phyloP scores from a whole-genome alignment of 2,797 vertebrate genomes.

The Scomberomorus guttatus region DNA sequence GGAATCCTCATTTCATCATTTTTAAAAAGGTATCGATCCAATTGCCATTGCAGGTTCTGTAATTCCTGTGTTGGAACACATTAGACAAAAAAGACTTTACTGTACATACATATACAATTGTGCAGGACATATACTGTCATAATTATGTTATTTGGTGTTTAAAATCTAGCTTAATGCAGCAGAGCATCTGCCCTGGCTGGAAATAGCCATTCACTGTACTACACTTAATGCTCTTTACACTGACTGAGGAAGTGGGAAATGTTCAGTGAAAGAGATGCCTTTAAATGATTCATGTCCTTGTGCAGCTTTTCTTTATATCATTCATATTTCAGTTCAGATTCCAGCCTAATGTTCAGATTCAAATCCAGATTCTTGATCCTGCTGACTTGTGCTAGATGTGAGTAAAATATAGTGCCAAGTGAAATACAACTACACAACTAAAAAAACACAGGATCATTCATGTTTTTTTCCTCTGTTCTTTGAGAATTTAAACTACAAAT shows the following conservation, averaged over 20 bases:
- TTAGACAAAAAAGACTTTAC: neutral
- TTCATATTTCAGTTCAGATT: conserved; percentile 24
- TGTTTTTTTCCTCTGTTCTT: neutral
- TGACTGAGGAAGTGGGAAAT: conserved; percentile 7
- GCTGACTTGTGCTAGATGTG: neutral
- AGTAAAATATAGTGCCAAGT: neutral
- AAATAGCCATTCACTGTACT: conserved; percentile 8
- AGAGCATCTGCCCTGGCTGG: conserved; percentile 2
- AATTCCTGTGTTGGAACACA: neutral
- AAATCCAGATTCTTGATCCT: conserved; percentile 21
- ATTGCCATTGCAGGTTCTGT: neutral
- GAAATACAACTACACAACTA: conserved; percentile 3
- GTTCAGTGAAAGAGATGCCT: neutral
- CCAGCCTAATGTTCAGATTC: conserved; percentile 7
- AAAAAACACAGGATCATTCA: neutral
- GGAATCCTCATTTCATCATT: neutral
- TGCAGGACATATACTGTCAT: neutral
- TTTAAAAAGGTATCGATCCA: neutral
- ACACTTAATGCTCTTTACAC: conserved; percentile 12
- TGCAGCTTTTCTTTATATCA: conserved; percentile 19
- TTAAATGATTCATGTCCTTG: conserved; percentile 31
- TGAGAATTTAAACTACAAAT: conserved; percentile 4
- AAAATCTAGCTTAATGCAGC: neutral
- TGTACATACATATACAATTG: neutral
- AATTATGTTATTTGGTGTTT: conserved; percentile 2